Percentiles rank a stretch among this genome's conserved stretches.
These are phyloP conservation scores for Ommatoiulus sabulosus DNA, from an alignment of 2,888 invertebrate genomes.

Conservation along the genomic window DNA sequence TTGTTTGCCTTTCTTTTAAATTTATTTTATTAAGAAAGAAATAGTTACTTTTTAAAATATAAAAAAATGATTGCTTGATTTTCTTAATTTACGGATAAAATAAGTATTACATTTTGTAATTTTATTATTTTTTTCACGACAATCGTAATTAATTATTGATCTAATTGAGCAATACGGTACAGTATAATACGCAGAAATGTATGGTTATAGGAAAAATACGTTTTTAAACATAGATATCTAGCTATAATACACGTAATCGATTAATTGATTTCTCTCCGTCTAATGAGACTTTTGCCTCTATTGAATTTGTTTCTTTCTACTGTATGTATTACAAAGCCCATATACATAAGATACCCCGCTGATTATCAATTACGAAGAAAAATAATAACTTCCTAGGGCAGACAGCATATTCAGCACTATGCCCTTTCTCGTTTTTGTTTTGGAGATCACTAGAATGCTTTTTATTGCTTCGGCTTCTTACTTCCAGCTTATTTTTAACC, in stretches of 20 bases:
- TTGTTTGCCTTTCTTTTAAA: too few species aligned
- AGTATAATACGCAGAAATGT: too few species aligned
- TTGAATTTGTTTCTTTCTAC: neutral
- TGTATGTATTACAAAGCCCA: neutral
- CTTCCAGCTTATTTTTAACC: neutral
- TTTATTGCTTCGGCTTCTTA: constrained; percentile 13
- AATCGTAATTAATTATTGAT: too few species aligned
- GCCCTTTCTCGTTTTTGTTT: neutral
- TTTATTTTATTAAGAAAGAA: too few species aligned
- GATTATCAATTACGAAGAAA: neutral
- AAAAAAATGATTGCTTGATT: too few species aligned
- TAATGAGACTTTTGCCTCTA: neutral
- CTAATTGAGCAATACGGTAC: too few species aligned
- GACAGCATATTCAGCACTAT: neutral
- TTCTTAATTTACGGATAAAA: too few species aligned
- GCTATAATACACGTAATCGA: neutral
- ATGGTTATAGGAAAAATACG: too few species aligned
- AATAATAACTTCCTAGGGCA: neutral
- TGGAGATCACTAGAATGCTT: neutral
- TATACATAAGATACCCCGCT: neutral
- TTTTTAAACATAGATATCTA: too few species aligned
- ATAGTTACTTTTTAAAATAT: too few species aligned
- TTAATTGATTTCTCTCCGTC: neutral
- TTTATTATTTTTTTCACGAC: too few species aligned
- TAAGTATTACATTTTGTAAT: too few species aligned